Conservation (phyloP, 1,140 invertebrate genomes). For the Heterodera carotae region DNA sequence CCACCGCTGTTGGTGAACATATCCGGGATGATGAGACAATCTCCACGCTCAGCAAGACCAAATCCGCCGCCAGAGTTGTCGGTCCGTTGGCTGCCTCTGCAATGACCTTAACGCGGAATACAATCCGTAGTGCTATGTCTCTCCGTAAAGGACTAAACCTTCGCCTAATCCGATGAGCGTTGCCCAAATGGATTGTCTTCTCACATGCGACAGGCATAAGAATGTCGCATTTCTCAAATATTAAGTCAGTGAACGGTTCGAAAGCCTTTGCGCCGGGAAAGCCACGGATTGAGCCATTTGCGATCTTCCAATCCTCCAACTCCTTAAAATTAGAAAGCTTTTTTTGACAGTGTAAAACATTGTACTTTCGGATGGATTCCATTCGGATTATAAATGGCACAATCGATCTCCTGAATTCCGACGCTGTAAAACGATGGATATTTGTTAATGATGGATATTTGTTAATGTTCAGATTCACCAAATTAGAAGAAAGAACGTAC, state of each 20-base stretch:
- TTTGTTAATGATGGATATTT: no score
- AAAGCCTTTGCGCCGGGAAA: slow-evolving; percentile 87
- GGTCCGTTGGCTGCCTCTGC: slow-evolving; percentile 98
- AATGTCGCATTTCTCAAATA: slow-evolving; percentile 95
- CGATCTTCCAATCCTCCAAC: slow-evolving; percentile 70
- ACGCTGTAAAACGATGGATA: no score
- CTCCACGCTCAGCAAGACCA: slow-evolving; percentile 87
- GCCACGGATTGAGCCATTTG: slow-evolving; percentile 84
- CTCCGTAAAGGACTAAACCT: no score
- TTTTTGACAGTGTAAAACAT: no score
- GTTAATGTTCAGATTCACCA: no score
- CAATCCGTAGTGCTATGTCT: no score
- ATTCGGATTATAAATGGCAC: slow-evolving; percentile 84
- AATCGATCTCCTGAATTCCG: slow-evolving; percentile 90
- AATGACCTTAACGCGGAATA: slow-evolving; percentile 90
- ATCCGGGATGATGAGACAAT: slow-evolving; percentile 92
- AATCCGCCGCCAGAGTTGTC: slow-evolving; percentile 92
- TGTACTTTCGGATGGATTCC: slow-evolving; percentile 83
- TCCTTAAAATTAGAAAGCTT: slow-evolving; percentile 67
- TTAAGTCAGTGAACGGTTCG: slow-evolving; percentile 79
- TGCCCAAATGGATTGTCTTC: slow-evolving; percentile 90
- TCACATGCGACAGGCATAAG: slow-evolving; percentile 94
- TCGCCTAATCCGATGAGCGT: slow-evolving; percentile 88
- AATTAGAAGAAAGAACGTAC: no score
- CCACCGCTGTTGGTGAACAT: slow-evolving; percentile 92